Conservation (phyloP, 2,113 vertebrate genomes). For the Triplophysa siluroides region DNA sequence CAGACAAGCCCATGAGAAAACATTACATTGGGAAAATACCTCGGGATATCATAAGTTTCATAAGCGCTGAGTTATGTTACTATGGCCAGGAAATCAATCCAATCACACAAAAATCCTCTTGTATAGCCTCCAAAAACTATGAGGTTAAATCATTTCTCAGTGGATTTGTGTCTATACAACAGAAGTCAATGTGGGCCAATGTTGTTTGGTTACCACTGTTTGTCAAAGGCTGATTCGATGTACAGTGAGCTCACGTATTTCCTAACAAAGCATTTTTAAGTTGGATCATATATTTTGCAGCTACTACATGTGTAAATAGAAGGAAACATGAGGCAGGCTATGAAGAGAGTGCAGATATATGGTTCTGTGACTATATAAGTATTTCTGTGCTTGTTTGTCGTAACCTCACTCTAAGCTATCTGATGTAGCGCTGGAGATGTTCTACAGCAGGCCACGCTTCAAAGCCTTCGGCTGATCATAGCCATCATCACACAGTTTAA, state of each 20-base stretch:
- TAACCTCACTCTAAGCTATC: not conserved
- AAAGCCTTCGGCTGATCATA: not conserved
- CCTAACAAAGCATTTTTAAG: not conserved
- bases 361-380: not conserved
- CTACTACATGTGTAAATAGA: not conserved
- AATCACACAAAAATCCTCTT: not conserved
- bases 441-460: not conserved
- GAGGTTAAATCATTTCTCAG: too few species aligned
- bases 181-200: too few species aligned
- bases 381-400: not conserved
- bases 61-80: not conserved
- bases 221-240: too few species aligned
- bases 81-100: slow-evolving; percentile 3
- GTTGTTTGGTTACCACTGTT: too few species aligned
- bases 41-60: slow-evolving; percentile 3
- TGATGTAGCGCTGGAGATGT: not conserved
- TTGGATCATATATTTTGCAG: not conserved
- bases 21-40: slow-evolving; percentile 25
- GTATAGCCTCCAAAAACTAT: too few species aligned
- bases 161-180: too few species aligned
- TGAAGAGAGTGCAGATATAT: not conserved
- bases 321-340: not conserved
- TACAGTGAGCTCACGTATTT: too few species aligned
- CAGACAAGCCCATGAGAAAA: slow-evolving; percentile 1
- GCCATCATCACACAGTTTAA: not conserved